phyloP scores from a whole-genome alignment of 2,797 vertebrate species.

The Erethizon dorsatum region DNA sequence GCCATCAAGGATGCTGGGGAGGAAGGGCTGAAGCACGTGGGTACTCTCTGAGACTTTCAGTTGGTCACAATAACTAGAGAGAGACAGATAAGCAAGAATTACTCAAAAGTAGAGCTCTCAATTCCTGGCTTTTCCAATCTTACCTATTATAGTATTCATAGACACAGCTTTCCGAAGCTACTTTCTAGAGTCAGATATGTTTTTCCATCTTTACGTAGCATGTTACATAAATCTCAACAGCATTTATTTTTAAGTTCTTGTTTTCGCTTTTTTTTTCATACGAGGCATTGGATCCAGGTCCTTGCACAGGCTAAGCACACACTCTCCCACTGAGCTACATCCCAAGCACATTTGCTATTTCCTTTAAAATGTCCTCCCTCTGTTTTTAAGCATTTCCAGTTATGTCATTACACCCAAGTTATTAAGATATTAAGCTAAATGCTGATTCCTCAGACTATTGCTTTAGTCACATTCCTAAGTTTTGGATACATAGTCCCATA shows the following conservation, averaged over 20 bases:
- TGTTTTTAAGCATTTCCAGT: not conserved
- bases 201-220: not conserved
- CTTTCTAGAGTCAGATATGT: not conserved
- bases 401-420: not conserved
- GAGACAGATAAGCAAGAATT: not conserved
- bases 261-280: not conserved
- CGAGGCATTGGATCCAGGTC: not conserved
- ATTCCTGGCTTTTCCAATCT: not conserved
- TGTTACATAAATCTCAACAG: not conserved
- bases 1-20: constrained; percentile 97
- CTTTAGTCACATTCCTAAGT: not conserved
- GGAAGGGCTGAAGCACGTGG: constrained; percentile 97
- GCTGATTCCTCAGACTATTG: not conserved
- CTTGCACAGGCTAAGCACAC: not conserved
- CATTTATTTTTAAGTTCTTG: not conserved
- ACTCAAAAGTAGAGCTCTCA: not conserved
- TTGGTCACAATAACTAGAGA: constrained; percentile 97
- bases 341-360: not conserved
- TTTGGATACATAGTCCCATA: not conserved
- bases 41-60: constrained; percentile 98
- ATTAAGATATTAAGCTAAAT: not conserved
- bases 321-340: not conserved
- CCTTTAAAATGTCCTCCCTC: not conserved
- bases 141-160: not conserved
- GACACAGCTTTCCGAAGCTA: not conserved